A percentile compares a stretch with the other conserved stretches of the same genome.
Evolutionary conservation across 1,140 invertebrate genomes (phyloP).

Genomic region (Gonatopus flavifemur): DNA sequence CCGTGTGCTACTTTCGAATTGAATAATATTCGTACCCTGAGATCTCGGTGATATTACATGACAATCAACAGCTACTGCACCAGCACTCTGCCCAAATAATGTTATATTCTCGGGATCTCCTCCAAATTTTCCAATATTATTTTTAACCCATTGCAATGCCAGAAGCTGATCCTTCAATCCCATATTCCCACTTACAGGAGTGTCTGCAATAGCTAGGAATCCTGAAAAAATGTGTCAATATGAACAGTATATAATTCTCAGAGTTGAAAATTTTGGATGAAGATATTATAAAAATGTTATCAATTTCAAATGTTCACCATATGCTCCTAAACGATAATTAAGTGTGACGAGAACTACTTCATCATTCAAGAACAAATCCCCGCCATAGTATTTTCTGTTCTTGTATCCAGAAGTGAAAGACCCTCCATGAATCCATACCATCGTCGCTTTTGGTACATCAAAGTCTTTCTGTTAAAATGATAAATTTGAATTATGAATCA

Average conservation of each 20-base stretch:
- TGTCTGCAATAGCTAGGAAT: conserved; percentile 20
- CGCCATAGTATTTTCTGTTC: conserved; percentile 48
- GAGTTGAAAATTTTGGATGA: too few relatives aligned
- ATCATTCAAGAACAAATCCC: conserved; percentile 55
- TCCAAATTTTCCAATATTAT: conserved; percentile 61
- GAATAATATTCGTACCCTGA: too few relatives aligned
- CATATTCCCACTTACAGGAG: conserved; percentile 59
- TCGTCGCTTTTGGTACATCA: too few relatives aligned
- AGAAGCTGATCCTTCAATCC: conserved; percentile 61
- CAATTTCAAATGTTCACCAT: conserved; percentile 53
- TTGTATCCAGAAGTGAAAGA: conserved; percentile 56
- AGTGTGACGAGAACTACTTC: conserved; percentile 66
- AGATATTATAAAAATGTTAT: conserved; percentile 8
- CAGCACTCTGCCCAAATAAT: conserved; percentile 46
- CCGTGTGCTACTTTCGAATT: too few relatives aligned
- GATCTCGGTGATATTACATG: too few relatives aligned
- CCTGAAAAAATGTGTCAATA: too few relatives aligned
- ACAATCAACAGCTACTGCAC: conserved; percentile 36
- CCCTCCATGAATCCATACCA: conserved; percentile 62
- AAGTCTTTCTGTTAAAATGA: too few relatives aligned
- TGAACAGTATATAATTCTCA: too few relatives aligned
- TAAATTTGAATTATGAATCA: too few relatives aligned
- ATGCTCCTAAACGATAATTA: conserved; percentile 67
- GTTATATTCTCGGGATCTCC: conserved; percentile 58
- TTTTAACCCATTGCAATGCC: conserved; percentile 56